Evolutionary conservation across 2,113 vertebrate genomes (phyloP), one percentile per base, ranked within the genome.

Genomic region (Notarius lentiginosus): DNA sequence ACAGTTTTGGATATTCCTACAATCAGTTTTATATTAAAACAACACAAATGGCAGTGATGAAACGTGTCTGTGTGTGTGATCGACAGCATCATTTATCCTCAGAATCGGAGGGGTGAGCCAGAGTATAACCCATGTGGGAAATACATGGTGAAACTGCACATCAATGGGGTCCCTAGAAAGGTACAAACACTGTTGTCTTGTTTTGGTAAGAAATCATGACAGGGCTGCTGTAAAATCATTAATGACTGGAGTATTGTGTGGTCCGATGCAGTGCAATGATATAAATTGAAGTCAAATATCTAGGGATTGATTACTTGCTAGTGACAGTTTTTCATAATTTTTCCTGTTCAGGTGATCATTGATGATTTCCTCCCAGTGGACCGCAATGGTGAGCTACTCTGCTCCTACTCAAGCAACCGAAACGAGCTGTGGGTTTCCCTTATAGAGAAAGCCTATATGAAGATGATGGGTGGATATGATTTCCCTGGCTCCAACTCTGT

Each of bases 391-490:
- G 98, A 99, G 91, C 94, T 99, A 90, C 96, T 99, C 27, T 99
- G 98, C 88, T 99, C 98, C 65, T 99, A 99, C 53, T 99, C 98
- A 85, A 99, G 98, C 93, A 99, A 99, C 90, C 96, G 95, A 92
- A 99, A 98, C 88, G 98, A 99, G 92, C 91, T 99, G 51, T 99
- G 98, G 98, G 97, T 99, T 9, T 99, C 98, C 0, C 95, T 99
- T 81, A 99, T 99, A 89, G 98, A 99, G 92, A 99, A 99, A 87
- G 98, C 98, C n/a, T 99, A 99, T 93, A 99, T 99, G 98, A 99
- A 99, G 89, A 97, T 99, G 89, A 99, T 99, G 98, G 98, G 98
- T 86, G 98, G 98, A 86, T 99, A 99, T 87, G 98, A 99, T 93
- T 99, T 99, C 92, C 98, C 98, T 24, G 98, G 98, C 84, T 99